Base-by-base conservation (phyloP, 2,888 invertebrate genomes). In the Eupsilia transversa region DNA sequence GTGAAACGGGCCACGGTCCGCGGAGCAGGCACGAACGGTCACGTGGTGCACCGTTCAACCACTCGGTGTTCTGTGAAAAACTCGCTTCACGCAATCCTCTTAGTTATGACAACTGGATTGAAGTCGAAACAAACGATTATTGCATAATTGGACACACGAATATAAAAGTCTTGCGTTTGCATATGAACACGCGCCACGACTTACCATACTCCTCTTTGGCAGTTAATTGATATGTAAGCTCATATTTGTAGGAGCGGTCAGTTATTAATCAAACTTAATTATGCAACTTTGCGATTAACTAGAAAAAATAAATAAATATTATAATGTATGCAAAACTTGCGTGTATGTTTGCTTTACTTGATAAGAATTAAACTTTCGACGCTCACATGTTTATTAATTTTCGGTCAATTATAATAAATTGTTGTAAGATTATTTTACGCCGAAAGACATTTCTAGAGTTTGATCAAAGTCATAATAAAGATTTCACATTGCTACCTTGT, bases 1-100 rank as follows among this genome's bases (percentile, higher is more conserved):
- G 96, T 96, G 96, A 96, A 96, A 96, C 95, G 94, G 91, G 91
- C 84, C 88, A 95, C 95, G 95, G 90, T 95, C 89, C 83, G 89
- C 74, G 87, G 92, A 89, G 90, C 94, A 91, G 84, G 90, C 93
- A 91, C 92, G 90, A 90, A 91, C 82, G 83, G 82, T 82, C 74
- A 85, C 80, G 72, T 77, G 80, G 79, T 76, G 49, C 84, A 80
- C 75, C 86, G 86, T 87, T 89, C 88, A 89, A 88, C 82, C 84
- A 80, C 77, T 76, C 57, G 61, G 61, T 59, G 74, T 77, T 73
- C 70, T 76, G 73, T 74, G 74, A 79, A 81, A 85, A 85, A 78
- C 82, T 83, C 20, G 41, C 69, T 84, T 76, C 83, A 87, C 83
- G 84, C 87, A 76, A 87, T 78, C 69, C 60, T 81, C 60, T 65